phyloP scores from a whole-genome alignment of 2,888 invertebrate genomes.

The Suillia variegata region DNA sequence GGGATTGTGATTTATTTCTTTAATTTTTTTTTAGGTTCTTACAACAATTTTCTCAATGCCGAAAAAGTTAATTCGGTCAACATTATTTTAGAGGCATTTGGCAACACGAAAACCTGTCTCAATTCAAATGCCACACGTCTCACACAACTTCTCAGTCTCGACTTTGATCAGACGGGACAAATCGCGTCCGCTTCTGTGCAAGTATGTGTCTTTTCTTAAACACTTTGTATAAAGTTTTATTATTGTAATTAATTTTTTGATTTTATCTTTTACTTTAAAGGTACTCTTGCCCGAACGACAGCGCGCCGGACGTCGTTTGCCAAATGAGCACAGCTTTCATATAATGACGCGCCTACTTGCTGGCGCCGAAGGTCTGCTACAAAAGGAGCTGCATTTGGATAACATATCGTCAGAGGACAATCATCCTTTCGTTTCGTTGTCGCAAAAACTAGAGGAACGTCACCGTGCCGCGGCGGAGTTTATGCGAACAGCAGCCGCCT shows the following conservation, averaged over 20 bases:
- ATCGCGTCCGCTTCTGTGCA: slow-evolving; percentile 90
- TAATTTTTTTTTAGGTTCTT: slow-evolving; percentile 56
- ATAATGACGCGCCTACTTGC: slow-evolving; percentile 65
- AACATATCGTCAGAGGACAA: slow-evolving; percentile 69
- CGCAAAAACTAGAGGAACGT: slow-evolving; percentile 80
- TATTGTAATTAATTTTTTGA: slow-evolving; percentile 12
- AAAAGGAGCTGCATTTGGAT: slow-evolving; percentile 83
- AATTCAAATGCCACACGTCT: slow-evolving; percentile 89
- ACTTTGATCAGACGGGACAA: slow-evolving; percentile 92
- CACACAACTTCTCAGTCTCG: slow-evolving; percentile 89
- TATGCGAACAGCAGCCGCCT: slow-evolving; percentile 76
- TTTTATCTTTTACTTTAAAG: slow-evolving; percentile 61
- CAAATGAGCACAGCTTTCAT: slow-evolving; percentile 66
- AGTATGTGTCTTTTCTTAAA: slow-evolving; percentile 53
- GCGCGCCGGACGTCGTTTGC: slow-evolving; percentile 70
- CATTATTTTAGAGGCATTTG: slow-evolving; percentile 87
- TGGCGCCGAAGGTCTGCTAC: slow-evolving; percentile 80
- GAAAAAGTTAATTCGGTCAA: slow-evolving; percentile 85
- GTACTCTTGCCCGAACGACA: slow-evolving; percentile 81
- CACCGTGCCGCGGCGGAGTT: slow-evolving; percentile 82
- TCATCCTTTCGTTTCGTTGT: slow-evolving; percentile 79
- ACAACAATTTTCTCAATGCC: slow-evolving; percentile 77
- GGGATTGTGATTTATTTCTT: no score
- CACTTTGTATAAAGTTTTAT: background rate
- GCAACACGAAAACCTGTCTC: slow-evolving; percentile 83